A percentile compares a stretch with the other conserved stretches of the same genome.
Conservation (phyloP, 2,113 vertebrate species). For the Turdus rufiventris region DNA sequence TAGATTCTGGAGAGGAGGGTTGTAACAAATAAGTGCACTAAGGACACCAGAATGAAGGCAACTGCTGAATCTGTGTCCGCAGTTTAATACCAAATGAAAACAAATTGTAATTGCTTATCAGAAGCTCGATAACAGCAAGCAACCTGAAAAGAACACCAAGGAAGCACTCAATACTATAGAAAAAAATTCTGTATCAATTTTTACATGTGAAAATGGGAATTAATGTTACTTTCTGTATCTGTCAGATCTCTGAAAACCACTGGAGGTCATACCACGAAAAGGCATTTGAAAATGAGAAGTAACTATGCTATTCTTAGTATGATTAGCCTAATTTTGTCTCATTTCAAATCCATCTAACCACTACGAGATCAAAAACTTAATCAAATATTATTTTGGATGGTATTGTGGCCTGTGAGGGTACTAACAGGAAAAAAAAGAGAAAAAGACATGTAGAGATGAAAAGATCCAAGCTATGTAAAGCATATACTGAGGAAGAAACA, state of each 20-base stretch:
- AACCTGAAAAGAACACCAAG: neutral
- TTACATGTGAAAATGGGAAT: neutral
- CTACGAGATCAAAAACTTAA: neutral
- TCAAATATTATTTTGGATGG: neutral
- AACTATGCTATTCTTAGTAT: neutral
- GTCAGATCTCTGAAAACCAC: neutral
- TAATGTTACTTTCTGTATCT: neutral
- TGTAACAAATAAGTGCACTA: accelerated
- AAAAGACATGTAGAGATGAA: neutral
- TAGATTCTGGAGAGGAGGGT: neutral
- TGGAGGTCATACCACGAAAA: neutral
- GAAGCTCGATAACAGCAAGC: neutral
- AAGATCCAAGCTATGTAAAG: neutral
- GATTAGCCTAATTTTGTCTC: neutral
- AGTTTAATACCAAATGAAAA: neutral
- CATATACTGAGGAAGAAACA: neutral
- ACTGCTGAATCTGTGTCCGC: neutral
- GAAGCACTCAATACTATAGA: neutral
- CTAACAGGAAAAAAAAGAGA: neutral
- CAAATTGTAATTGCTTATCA: neutral
- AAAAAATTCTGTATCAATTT: neutral
- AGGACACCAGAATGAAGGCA: neutral
- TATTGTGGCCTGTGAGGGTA: neutral
- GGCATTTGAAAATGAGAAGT: neutral
- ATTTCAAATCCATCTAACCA: neutral